phyloP scores from a whole-genome alignment of 1,140 invertebrate genomes.

The Lepidotrigona ventralis region DNA sequence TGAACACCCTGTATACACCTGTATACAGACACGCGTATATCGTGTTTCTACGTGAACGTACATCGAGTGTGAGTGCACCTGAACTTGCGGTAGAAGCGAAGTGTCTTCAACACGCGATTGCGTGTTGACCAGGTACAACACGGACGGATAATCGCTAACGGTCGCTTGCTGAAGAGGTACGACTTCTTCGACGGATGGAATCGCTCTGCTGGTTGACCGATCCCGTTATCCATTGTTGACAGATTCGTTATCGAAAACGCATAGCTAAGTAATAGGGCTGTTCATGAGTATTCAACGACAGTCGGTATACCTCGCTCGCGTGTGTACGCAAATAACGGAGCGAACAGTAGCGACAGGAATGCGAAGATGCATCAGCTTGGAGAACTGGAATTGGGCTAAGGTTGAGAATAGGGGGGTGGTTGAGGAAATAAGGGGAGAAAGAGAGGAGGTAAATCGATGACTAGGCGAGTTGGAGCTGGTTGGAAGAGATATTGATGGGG shows the following conservation, averaged over 20 bases:
- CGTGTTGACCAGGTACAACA: not conserved
- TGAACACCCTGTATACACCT: fast-evolving
- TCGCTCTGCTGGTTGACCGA: not conserved
- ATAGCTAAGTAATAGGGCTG: not conserved
- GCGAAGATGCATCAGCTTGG: not conserved
- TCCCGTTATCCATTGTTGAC: conserved; percentile 50
- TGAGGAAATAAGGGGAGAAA: not conserved
- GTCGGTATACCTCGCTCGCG: not conserved
- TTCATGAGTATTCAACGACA: conserved; percentile 34
- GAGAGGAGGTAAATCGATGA: not conserved
- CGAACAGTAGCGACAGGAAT: conserved; percentile 1
- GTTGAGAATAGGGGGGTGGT: not conserved
- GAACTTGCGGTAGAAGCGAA: not conserved
- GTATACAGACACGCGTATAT: not conserved
- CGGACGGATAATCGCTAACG: conserved; percentile 6
- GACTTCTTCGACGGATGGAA: conserved; percentile 24
- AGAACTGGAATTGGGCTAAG: not conserved
- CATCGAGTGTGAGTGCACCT: not conserved
- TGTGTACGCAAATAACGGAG: conserved; percentile 29
- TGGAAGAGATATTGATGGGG: not conserved
- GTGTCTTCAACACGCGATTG: not conserved
- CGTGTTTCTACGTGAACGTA: not conserved
- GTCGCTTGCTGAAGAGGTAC: not conserved
- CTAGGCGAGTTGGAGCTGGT: not conserved
- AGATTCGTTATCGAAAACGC: conserved; percentile 43